Base-by-base conservation (phyloP, 2,113 vertebrate species). In the Colistium nudipinnis region DNA sequence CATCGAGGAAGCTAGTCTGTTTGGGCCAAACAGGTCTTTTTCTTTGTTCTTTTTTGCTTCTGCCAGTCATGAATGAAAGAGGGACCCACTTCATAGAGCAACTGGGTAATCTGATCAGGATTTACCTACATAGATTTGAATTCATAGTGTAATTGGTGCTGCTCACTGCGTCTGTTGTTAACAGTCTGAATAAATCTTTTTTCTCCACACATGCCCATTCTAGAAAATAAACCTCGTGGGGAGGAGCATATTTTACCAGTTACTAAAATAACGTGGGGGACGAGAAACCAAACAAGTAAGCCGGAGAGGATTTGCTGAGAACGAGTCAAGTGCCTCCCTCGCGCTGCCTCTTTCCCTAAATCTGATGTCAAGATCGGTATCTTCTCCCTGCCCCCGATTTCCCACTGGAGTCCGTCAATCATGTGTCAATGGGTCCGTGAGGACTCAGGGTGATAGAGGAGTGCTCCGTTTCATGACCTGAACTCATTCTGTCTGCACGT, bases 381-480 rank as follows among this genome's bases (percentile, higher is more conserved):
- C 16, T 60, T 22, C 20, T 20, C 56, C 35, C 30, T 25, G 1
- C 36, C 31, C 11, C 39, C 10, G 27, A 12, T 14, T 16, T 33
- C 14, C 39, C n/a, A 22, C 19, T 2, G 17, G 55, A 67, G 64
- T 47, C 70, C 77, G 78, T 77, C 88, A 88, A 63, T 85, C 81
- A 83, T 66, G 44, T 68, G 70, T 78, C 66, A 70, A 22, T 11
- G 20, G 13, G 66, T 69, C 65, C 35, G 68, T 35, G 51, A 70
- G 69, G 57, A 70, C 17, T 45, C 17, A 24, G 16, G 44, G 39
- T 54, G 76, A 71, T 54, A 25, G 55, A 74, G 59, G n/a, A 31
- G 31, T 69, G 25, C 65, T 43, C 52, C 74, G 36, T 65, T 83
- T 53, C 48, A 53, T 70, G 70, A 84, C 62, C 71, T 78, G 71